These are phyloP conservation scores for Manacus vitellinus DNA, from an alignment of 2,113 vertebrate genomes.

Conservation along the genomic window DNA sequence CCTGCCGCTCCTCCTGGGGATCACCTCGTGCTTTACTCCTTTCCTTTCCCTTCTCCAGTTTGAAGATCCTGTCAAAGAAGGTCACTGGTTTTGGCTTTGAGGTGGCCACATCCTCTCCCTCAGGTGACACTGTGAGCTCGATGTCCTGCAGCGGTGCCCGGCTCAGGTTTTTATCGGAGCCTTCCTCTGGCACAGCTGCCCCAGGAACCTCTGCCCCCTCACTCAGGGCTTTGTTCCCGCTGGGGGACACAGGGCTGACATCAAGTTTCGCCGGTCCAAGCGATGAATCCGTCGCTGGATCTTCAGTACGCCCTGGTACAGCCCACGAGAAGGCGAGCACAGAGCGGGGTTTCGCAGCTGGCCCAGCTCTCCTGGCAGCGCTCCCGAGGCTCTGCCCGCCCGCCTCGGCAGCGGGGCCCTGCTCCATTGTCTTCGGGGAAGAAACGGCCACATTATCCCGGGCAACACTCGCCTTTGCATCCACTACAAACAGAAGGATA, in stretches of 20 bases:
- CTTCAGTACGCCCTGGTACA: slow-evolving; percentile 74
- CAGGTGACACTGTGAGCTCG: background rate
- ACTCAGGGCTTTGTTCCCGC: slow-evolving; percentile 52
- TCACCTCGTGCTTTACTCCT: background rate
- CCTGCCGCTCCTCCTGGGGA: background rate
- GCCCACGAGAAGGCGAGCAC: slow-evolving; percentile 68
- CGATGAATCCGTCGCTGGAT: slow-evolving; percentile 39
- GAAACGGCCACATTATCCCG: slow-evolving; percentile 65
- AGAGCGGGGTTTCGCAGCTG: slow-evolving; percentile 71
- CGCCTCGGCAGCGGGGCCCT: background rate
- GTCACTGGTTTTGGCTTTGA: slow-evolving; percentile 40
- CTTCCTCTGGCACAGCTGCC: background rate
- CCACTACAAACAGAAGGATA: slow-evolving; percentile 73
- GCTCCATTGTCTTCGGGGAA: slow-evolving; percentile 51
- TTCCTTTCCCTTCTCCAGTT: slow-evolving; percentile 66
- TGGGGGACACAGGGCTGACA: slow-evolving; percentile 15
- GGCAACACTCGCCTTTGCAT: slow-evolving; percentile 36
- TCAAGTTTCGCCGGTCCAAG: background rate
- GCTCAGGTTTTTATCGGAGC: background rate
- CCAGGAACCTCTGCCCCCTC: background rate
- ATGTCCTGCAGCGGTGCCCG: background rate
- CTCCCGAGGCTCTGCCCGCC: slow-evolving; percentile 63
- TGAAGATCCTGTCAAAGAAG: slow-evolving; percentile 82
- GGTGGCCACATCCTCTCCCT: background rate
- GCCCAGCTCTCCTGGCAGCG: slow-evolving; percentile 42